Evolutionary conservation across 2,888 invertebrate species (phyloP).

Genomic region (Slavum lentiscoides): DNA sequence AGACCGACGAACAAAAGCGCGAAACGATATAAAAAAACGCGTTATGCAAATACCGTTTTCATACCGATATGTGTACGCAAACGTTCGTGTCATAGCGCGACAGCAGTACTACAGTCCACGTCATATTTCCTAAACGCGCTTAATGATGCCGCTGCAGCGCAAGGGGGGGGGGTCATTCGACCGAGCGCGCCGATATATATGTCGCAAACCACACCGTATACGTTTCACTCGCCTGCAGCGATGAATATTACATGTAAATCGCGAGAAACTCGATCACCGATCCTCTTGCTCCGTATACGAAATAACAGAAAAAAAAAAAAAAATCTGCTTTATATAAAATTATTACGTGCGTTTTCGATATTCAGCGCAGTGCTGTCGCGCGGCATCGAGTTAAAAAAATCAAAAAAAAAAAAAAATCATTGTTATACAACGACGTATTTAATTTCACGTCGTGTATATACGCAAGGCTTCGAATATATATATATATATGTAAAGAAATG

Average conservation of each 20-base stretch:
- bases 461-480: conserved; percentile 17
- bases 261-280: conserved; percentile 33
- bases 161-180: neutral
- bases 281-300: neutral
- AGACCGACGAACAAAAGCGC: conserved; percentile 15
- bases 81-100: neutral
- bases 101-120: neutral
- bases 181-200: conserved; percentile 27
- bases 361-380: neutral
- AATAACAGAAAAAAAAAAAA: conserved; percentile 5
- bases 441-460: conserved; percentile 13
- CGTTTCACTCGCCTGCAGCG: conserved; percentile 1
- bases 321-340: neutral
- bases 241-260: conserved; percentile 29
- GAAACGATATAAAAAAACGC: conserved; percentile 14
- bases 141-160: conserved; percentile 17
- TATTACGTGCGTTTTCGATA: too few species aligned
- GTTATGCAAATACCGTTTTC: conserved; percentile 45
- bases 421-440: conserved; percentile 7
- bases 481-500: neutral
- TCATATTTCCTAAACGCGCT: conserved; percentile 36
- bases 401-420: conserved; percentile 18
- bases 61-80: neutral
- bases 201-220: conserved; percentile 27
- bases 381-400: neutral